phyloP scores from a whole-genome alignment of 2,797 vertebrate genomes.

The Centropyge bicolor region DNA sequence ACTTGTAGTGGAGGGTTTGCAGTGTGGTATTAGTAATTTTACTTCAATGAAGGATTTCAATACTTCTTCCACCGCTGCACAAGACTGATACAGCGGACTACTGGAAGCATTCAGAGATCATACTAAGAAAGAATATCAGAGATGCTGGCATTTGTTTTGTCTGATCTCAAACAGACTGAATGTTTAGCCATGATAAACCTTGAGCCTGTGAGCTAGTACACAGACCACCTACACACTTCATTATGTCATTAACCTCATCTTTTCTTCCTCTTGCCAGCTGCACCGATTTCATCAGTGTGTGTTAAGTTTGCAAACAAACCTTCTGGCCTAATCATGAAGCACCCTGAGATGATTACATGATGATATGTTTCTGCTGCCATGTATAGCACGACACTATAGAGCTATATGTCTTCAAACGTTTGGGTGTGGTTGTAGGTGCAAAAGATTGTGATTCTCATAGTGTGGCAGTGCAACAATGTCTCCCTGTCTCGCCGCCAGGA shows the following conservation, averaged over 20 bases:
- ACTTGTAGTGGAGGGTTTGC: background rate
- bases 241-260: background rate
- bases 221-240: slow-evolving; percentile 8
- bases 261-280: slow-evolving; percentile 14
- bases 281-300: background rate
- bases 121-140: background rate
- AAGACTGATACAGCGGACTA: background rate
- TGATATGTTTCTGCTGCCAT: background rate
- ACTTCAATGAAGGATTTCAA: background rate
- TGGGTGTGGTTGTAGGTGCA: background rate
- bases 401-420: background rate
- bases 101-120: background rate
- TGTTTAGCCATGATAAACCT: background rate
- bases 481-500: background rate
- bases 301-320: background rate
- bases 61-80: background rate
- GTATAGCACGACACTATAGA: background rate
- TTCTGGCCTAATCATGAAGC: background rate
- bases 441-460: background rate
- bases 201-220: background rate
- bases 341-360: background rate
- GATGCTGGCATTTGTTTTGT: background rate
- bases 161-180: background rate
- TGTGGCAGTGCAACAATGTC: background rate
- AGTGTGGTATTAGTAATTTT: background rate